Base-by-base conservation (phyloP, 1,140 invertebrate genomes). In the Zaprionus tsacasi region DNA sequence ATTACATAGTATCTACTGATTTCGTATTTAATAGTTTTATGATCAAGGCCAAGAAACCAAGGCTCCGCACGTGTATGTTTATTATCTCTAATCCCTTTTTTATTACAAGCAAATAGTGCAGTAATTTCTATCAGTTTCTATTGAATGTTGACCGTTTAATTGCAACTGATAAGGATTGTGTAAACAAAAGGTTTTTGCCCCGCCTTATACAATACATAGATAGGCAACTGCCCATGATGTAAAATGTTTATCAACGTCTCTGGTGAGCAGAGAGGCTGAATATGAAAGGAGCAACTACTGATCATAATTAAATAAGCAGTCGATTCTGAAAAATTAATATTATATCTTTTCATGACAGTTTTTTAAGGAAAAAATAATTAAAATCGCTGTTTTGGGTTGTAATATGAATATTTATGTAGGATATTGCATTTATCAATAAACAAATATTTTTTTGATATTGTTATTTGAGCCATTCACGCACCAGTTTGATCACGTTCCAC, bases 391-490 rank as follows among this genome's bases (percentile, higher is more conserved):
- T 52, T 52, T 52, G 11, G 52, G n/a, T 30, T 54, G 21, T 13
- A 30, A 6, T 54, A 54, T 30, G 12, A 7, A 55, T 55, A 17
- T 15, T 25, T 35, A 27, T 21, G 21, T 27, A 54, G 4, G 25
- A 35, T 63, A 27, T 30, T 54, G 8, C 6, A 10, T 21, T 11
- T 11, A 11, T 15, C 40, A 25, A 45, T 45, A 2, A 45, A 45
- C 30, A n/a, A 12, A 13, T 17, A 25, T 36, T 8, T 15, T 15
- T 4, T 11, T 5, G 12, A 5, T 17, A 17, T 60, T 61, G 3
- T 57, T 50, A 72, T 3, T 52, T 60, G 7, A 92, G 59, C 91
- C 91, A 92, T 56, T 90, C 3, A 17, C 55, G 64, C 56, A 92
- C 79, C 6, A 89, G 58, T 6, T 72, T 8, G 6, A 61, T 57